Base-by-base conservation (phyloP, 1,140 invertebrate species). In the Leptopilina boulardi region DNA sequence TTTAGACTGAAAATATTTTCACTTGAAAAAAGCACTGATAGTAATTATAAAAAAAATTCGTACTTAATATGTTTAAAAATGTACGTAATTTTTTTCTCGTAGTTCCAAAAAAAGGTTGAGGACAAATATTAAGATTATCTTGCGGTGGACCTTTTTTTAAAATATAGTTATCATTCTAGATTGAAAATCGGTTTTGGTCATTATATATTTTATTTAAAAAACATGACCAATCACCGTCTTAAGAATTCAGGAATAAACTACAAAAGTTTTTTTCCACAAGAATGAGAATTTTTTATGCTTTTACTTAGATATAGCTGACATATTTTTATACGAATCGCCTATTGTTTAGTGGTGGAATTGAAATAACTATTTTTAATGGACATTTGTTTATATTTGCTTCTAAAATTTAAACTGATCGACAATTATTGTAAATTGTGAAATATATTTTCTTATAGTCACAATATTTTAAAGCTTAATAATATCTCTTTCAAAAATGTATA, bases 41-140 rank as follows among this genome's bases (percentile, higher is more conserved):
- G 9, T 44, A 11, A 18, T 51, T 51, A 15, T 47, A 8, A 51
- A 6, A 51, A 44, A 44, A 51, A 18, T 18, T 18, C 47, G 47
- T 51, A 51, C 47, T 51, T 51, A 51, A 51, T 51, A 51, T 51
- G 47, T 51, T 51, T 18, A 51, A 51, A 51, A 51, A 51, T 51
- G 47, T 51, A 51, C 47, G 47, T 51, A 18, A 51, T 51, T 51
- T 18, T 51, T 51, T 51, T 15, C 26, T 38, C 5, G 34, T 38
- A 38, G 34, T 38, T 9, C 3, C 5, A 2, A 38, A 38, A 38
- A 3, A 38, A 38, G 34, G 34, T 38, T 38, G 34, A 38, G 34
- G 34, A 38, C 34, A 38, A 38, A 38, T 38, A 8, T 38, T 38
- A 1, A 38, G n/a, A 47, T 42, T 15, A 15, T 44, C 3, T 11